These are phyloP conservation scores for Brachionus angularis DNA, from an alignment of 1,140 invertebrate species.

Conservation along the genomic window DNA sequence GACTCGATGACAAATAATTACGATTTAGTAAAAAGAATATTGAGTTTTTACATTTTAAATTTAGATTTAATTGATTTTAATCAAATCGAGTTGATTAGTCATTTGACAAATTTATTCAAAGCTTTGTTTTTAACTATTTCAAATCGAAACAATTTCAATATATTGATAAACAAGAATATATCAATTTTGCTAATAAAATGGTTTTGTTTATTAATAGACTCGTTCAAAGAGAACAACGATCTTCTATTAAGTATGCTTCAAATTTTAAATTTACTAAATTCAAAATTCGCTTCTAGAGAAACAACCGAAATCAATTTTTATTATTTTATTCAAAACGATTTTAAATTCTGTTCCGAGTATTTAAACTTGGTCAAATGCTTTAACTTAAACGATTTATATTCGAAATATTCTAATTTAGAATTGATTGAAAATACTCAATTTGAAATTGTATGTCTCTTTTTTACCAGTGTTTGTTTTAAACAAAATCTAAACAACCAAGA, in stretches of 20 bases:
- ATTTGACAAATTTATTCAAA: background rate
- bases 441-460: background rate
- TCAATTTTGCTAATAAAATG: background rate
- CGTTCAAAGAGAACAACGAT: background rate
- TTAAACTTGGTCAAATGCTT: background rate
- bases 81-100: background rate
- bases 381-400: background rate
- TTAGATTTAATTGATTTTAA: too few relatives aligned
- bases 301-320: background rate
- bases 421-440: background rate
- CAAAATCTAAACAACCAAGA: background rate
- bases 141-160: background rate
- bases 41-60: too few relatives aligned
- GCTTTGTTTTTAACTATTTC: too few relatives aligned
- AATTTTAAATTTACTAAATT: background rate
- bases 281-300: background rate
- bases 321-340: background rate
- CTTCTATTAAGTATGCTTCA: background rate
- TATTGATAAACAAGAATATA: background rate
- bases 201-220: background rate
- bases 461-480: background rate
- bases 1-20: too few relatives aligned
- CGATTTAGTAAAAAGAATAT: too few relatives aligned
- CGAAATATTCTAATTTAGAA: background rate
- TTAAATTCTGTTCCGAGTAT: background rate